Evolutionary conservation across 2,888 invertebrate genomes (phyloP), one percentile per base, ranked within the genome.

Genomic region (Leptopilina drosophilae): DNA sequence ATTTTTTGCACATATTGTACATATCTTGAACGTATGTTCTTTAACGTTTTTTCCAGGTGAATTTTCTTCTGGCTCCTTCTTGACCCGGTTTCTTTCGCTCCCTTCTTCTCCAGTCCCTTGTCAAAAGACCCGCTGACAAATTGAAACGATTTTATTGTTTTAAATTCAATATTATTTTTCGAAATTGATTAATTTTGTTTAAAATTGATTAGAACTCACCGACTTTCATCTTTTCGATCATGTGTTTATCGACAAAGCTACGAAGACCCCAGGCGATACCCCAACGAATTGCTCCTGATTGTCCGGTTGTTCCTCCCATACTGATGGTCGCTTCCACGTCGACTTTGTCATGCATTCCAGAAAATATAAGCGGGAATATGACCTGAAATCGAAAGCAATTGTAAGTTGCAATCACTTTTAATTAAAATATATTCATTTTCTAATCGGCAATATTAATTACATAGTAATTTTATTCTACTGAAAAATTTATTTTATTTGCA

Each of bases 1-100:
- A 6, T 64, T 65, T 73, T 73, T 12, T 49, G 2, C n/a, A 56
- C 33, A n/a, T 56, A n/a, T 56, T 1, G 1, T 14, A 15, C 15
- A 7, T 5, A 42, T 42, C 8, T 42, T 42, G 42, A 26, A 4
- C 4, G 20, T 20, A 20, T 33, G n/a, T 53, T 8, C 49, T 82
- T 93, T 95, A 97, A 93, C 97, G 95, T 90, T 95, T 97, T 92
- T 96, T 97, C 98, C 98, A 99, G 82, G 98, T 98, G 89, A 95
- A 96, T 91, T 97, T 97, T 90, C 95, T 96, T 87, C 98, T 95
- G 26, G 98, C 98, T 86, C 97, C 96, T 87, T 95, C 95, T 92
- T 98, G 98, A 8, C 98, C 98, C 77, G 96, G 96, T 95, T 98
- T 98, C 95, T 98, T 97, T 85, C 98, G 94, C 92, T 99, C 98